Evolutionary conservation across 2,113 vertebrate species (phyloP).

Genomic region (Sphaerodactylus townsendi): DNA sequence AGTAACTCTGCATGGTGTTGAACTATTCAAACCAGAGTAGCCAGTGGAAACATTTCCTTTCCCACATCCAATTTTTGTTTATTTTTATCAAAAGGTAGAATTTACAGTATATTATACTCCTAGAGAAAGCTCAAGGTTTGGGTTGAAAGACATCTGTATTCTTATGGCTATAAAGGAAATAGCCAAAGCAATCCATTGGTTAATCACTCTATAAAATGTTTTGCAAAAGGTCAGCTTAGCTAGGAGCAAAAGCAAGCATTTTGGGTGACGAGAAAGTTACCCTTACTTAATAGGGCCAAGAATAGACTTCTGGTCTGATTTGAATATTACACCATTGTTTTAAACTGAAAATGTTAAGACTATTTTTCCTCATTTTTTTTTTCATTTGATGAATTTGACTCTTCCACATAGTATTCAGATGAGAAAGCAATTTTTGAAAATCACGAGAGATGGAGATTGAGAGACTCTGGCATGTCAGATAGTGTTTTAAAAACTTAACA

Average conservation of each 20-base stretch:
- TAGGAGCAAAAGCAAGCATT: not conserved
- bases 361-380: not conserved
- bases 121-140: not conserved
- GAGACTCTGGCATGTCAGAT: not conserved
- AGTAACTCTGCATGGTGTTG: too few relatives aligned
- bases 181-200: not conserved
- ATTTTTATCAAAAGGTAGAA: not conserved
- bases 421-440: not conserved
- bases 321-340: not conserved
- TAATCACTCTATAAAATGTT: not conserved
- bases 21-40: not conserved
- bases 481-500: not conserved
- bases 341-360: not conserved
- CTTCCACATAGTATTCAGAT: not conserved
- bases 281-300: too few relatives aligned
- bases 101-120: not conserved
- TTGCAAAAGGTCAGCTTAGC: not conserved
- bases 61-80: not conserved
- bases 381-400: not conserved
- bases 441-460: not conserved
- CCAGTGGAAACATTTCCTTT: not conserved
- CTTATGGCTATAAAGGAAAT: not conserved
- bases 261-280: too few relatives aligned
- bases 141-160: not conserved
- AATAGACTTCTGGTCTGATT: not conserved